Conservation (phyloP, 1,140 invertebrate species). For the Bombus breviceps region DNA sequence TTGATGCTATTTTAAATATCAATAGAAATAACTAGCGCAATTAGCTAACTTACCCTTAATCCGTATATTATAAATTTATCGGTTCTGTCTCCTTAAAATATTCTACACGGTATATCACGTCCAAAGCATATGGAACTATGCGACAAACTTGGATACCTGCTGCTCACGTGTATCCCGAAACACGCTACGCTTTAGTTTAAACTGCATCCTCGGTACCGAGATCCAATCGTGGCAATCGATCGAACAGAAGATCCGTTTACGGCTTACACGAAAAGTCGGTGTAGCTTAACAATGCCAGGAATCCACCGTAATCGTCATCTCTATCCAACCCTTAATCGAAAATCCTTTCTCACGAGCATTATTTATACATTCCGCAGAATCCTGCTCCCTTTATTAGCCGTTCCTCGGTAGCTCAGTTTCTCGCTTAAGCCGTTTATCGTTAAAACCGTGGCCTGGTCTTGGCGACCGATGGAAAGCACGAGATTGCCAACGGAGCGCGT, state of each 20-base stretch:
- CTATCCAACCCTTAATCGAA: not conserved
- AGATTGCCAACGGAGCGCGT: slow-evolving; percentile 42
- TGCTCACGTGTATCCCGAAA: no score
- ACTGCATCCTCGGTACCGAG: not conserved
- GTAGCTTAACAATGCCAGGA: not conserved
- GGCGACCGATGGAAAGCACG: slow-evolving; percentile 39
- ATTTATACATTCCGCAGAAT: slow-evolving; percentile 43
- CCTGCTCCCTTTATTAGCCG: slow-evolving; percentile 36
- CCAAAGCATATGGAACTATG: no score
- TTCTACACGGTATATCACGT: no score
- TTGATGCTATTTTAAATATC: no score
- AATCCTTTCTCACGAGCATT: slow-evolving; percentile 20
- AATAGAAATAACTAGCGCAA: no score
- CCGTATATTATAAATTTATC: no score
- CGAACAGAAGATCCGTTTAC: not conserved
- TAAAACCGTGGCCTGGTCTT: slow-evolving; percentile 14
- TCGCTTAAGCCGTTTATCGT: slow-evolving; percentile 44
- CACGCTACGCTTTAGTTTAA: not conserved
- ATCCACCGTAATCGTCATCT: slow-evolving; percentile 7
- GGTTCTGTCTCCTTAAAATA: no score
- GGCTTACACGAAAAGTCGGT: no score
- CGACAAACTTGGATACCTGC: no score
- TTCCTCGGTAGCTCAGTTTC: not conserved
- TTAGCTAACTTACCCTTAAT: no score
- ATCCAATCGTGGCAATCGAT: no score